Conservation (phyloP, 2,113 vertebrate genomes). For the Lycaon pictus region DNA sequence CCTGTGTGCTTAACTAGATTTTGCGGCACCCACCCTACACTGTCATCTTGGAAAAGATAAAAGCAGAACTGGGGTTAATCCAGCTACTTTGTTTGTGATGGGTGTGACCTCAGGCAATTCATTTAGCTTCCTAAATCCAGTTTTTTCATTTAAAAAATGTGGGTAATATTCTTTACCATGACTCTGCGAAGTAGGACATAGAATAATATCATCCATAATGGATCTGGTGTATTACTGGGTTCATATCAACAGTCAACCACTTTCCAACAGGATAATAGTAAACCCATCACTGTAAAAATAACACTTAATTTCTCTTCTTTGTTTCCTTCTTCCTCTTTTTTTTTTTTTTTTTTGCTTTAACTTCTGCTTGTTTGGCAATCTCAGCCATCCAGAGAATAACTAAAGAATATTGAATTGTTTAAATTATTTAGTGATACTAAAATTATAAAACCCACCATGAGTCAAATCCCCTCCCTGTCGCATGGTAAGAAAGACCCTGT, state of each 20-base stretch:
- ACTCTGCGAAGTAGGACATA: not conserved
- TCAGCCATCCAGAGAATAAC: not conserved
- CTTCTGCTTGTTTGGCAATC: not conserved
- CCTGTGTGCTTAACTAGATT: not conserved
- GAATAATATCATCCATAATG: not conserved
- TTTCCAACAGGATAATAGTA: not conserved
- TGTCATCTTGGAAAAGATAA: not conserved
- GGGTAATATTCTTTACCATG: not conserved
- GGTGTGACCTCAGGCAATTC: no score
- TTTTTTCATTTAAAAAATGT: not conserved
- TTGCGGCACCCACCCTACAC: accelerated
- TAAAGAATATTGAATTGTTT: not conserved
- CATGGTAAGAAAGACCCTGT: not conserved
- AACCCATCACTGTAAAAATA: not conserved
- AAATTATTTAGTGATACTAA: not conserved
- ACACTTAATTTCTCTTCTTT: not conserved
- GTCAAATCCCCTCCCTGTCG: not conserved
- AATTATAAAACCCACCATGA: not conserved
- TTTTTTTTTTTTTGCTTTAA: not conserved
- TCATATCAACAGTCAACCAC: not conserved
- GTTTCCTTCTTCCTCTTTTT: not conserved
- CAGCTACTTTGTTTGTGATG: not conserved
- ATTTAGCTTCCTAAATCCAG: not conserved
- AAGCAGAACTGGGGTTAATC: not conserved
- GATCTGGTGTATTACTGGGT: not conserved